phyloP scores from a whole-genome alignment of 2,797 vertebrate genomes.

The Enteromius radiatus region DNA sequence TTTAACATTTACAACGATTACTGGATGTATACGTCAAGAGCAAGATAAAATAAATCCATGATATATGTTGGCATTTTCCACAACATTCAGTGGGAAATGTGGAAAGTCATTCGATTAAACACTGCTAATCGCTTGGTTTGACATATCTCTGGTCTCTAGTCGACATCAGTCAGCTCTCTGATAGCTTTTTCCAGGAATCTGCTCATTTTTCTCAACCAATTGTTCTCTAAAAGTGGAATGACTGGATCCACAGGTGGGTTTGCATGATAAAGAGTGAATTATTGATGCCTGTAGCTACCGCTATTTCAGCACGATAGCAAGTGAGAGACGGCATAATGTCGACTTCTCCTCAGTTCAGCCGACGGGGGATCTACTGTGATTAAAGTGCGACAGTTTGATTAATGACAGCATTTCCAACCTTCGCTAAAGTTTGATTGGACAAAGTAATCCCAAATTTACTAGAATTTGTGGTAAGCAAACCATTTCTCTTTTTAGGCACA shows the following conservation, averaged over 20 bases:
- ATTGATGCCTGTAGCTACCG: constrained; percentile 6
- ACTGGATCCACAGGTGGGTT: constrained; percentile 36
- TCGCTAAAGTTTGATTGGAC: background rate
- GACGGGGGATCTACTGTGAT: background rate
- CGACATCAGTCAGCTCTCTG: constrained; percentile 32
- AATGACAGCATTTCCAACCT: background rate
- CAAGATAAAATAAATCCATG: background rate
- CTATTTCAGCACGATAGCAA: constrained; percentile 1
- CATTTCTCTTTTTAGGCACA: background rate
- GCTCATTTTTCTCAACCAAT: background rate
- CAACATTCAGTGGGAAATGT: background rate
- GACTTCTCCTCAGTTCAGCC: background rate
- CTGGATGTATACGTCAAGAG: background rate
- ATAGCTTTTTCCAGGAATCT: constrained; percentile 6
- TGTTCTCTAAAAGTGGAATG: background rate
- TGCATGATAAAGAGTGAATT: constrained; percentile 39
- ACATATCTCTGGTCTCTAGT: constrained; percentile 12
- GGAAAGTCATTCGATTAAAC: background rate
- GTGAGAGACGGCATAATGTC: background rate
- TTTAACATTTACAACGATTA: background rate
- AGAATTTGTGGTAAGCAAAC: constrained; percentile 14
- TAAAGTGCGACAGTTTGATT: background rate
- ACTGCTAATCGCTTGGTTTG: background rate
- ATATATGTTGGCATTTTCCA: background rate
- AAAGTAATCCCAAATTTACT: background rate